Conservation (phyloP, 2,113 vertebrate genomes). For the Tetraodon nigroviridis region DNA sequence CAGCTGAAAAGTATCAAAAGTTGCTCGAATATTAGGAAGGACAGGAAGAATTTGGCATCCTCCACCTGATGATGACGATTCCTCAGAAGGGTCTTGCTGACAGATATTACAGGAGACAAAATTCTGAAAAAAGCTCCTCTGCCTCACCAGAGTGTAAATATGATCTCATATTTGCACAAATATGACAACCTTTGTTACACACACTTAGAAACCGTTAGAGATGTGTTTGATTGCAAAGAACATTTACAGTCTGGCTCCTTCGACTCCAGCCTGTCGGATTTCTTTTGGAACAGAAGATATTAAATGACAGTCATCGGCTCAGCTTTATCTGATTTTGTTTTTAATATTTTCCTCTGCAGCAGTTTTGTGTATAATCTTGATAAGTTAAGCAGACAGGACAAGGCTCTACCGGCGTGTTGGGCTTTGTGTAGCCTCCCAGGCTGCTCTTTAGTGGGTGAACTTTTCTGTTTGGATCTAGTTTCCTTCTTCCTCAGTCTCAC, state of each 20-base stretch:
- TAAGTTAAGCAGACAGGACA: slow-evolving; percentile 33
- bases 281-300: slow-evolving; percentile 8
- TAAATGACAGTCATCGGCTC: slow-evolving; percentile 10
- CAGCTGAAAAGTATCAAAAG: slow-evolving; percentile 51
- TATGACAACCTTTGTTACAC: neutral
- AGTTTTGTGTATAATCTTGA: slow-evolving; percentile 40
- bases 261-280: too few relatives aligned
- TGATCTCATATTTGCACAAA: slow-evolving; percentile 26
- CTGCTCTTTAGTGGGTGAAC: too few relatives aligned
- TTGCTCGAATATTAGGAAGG: slow-evolving; percentile 60
- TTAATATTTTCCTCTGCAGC: slow-evolving; percentile 14
- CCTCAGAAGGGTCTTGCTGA: slow-evolving; percentile 56
- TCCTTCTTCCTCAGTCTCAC: neutral
- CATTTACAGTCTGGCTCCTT: neutral
- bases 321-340: slow-evolving; percentile 7
- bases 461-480: too few relatives aligned
- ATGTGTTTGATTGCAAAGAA: neutral
- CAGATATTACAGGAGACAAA: slow-evolving; percentile 64
- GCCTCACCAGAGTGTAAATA: slow-evolving; percentile 44
- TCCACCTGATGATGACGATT: slow-evolving; percentile 53
- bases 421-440: slow-evolving; percentile 5
- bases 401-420: slow-evolving; percentile 20
- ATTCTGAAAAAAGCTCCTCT: slow-evolving; percentile 28
- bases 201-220: neutral
- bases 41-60: slow-evolving; percentile 54